Conservation (phyloP, 1,140 invertebrate genomes). For the Contarinia nasturtii region DNA sequence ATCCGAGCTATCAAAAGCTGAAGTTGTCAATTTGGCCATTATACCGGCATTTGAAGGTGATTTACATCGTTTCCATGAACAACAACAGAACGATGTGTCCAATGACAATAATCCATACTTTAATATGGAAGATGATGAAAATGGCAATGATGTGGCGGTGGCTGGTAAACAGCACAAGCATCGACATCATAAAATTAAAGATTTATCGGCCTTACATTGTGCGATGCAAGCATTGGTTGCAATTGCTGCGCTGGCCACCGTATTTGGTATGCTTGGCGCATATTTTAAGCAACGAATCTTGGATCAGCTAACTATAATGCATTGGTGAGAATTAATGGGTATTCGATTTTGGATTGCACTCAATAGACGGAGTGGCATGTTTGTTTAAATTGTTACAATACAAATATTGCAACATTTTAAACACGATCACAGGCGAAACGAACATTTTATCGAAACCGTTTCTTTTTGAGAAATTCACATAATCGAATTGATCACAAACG, state of each 20-base stretch:
- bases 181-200: slow-evolving; percentile 19
- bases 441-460: too few relatives aligned
- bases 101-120: not conserved
- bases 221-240: slow-evolving; percentile 25
- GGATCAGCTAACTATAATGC: slow-evolving; percentile 22
- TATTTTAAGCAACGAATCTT: slow-evolving; percentile 23
- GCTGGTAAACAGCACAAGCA: slow-evolving; percentile 13
- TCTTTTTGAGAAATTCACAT: too few relatives aligned
- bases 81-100: not conserved
- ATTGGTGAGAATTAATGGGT: slow-evolving; percentile 13
- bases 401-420: too few relatives aligned
- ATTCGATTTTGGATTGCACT: slow-evolving; percentile 2
- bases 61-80: not conserved
- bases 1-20: slow-evolving; percentile 20
- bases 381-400: not conserved
- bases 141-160: slow-evolving; percentile 8
- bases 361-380: not conserved
- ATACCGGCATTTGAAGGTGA: slow-evolving; percentile 20
- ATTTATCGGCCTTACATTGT: slow-evolving; percentile 21
- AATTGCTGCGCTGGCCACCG: slow-evolving; percentile 21
- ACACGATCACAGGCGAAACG: too few relatives aligned
- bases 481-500: too few relatives aligned
- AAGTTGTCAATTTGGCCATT: slow-evolving; percentile 22
- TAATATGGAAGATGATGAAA: not conserved
- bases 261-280: slow-evolving; percentile 23